A percentile compares a stretch with the other conserved stretches of the same genome.
phyloP scores from a whole-genome alignment of 2,113 vertebrate genomes.

The Gobio gobio region DNA sequence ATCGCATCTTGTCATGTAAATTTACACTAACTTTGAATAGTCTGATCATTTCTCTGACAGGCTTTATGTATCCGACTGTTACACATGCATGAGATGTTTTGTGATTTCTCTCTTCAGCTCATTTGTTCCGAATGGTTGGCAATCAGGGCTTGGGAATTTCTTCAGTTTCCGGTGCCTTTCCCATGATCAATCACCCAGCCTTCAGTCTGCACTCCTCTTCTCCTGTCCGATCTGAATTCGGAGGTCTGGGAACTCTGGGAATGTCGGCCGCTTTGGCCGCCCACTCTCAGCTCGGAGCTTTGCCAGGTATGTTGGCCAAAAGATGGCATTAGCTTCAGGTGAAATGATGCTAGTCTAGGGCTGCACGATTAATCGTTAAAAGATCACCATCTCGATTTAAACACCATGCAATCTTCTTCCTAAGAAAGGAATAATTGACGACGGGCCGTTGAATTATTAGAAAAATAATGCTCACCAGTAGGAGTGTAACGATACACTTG shows the following conservation, averaged over 20 bases:
- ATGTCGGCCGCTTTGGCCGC: constrained; percentile 81
- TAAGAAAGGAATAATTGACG: too few relatives aligned
- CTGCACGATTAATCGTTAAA: too few relatives aligned
- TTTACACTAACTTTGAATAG: too few relatives aligned
- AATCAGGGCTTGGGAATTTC: constrained; percentile 79
- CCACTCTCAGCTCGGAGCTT: constrained; percentile 81
- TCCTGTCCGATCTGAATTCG: constrained; percentile 82
- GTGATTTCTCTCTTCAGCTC: constrained; percentile 73
- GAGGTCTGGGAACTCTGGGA: constrained; percentile 85
- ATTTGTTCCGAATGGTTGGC: constrained; percentile 76
- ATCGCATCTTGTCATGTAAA: too few relatives aligned
- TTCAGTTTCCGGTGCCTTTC: constrained; percentile 79
- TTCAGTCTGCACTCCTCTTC: constrained; percentile 79
- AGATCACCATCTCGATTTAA: too few relatives aligned
- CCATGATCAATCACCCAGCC: constrained; percentile 79
- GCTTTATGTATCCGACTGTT: neutral
- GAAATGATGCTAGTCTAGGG: too few relatives aligned
- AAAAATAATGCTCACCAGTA: too few relatives aligned
- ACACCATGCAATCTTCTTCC: too few relatives aligned
- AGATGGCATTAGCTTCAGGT: neutral
- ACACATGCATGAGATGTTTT: neutral
- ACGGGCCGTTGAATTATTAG: too few relatives aligned
- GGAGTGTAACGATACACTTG: too few relatives aligned
- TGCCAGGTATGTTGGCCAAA: constrained; percentile 77
- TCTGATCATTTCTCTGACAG: too few relatives aligned